A percentile compares a stretch with the other conserved stretches of the same genome.
phyloP scores from a whole-genome alignment of 2,888 invertebrate species.

The Amphipoea lucens region DNA sequence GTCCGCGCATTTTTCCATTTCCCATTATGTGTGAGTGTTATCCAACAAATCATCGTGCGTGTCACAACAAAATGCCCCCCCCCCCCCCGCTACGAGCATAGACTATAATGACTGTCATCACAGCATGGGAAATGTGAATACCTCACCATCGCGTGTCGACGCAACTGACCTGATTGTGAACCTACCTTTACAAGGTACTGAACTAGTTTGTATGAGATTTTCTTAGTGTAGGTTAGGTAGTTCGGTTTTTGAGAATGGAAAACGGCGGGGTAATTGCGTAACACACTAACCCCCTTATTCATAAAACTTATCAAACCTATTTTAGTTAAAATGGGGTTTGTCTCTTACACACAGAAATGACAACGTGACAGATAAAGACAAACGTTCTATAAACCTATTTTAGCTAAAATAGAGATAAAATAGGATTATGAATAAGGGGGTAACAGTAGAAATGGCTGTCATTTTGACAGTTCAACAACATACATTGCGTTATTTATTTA shows the following conservation, averaged over 20 bases:
- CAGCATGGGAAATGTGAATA: constrained; percentile 48
- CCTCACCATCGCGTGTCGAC: constrained; percentile 33
- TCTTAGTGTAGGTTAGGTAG: neutral
- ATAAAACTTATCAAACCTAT: no score
- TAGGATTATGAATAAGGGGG: no score
- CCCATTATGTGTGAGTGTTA: neutral
- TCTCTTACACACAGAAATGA: no score
- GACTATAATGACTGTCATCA: constrained; percentile 13
- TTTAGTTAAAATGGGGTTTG: no score
- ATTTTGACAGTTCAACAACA: neutral
- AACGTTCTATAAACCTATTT: no score
- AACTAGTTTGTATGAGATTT: constrained; percentile 36
- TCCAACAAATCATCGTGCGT: neutral
- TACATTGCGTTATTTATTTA: neutral
- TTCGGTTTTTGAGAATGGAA: neutral
- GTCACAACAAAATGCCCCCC: neutral
- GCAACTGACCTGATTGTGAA: neutral
- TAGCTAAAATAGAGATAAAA: no score
- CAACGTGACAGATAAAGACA: no score
- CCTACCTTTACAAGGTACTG: neutral
- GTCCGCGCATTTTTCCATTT: neutral
- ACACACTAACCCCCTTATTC: no score
- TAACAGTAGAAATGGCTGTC: neutral
- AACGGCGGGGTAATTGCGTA: neutral
- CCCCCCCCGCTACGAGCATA: neutral